These are phyloP conservation scores for Masnerella sp. DNA, from an alignment of 2,888 invertebrate species.

Conservation along the genomic window DNA sequence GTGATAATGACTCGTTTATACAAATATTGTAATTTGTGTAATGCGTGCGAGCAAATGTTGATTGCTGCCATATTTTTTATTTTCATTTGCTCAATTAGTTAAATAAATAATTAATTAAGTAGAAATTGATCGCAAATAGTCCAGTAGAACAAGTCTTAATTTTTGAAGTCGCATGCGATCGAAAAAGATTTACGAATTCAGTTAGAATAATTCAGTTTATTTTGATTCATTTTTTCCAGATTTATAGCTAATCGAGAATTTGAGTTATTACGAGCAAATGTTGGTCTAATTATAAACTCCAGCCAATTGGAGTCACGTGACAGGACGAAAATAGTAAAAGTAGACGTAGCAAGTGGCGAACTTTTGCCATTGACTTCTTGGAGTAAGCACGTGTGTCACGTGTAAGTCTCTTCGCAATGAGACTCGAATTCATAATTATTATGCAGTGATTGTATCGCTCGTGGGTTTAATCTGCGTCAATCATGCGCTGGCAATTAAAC, in stretches of 20 bases:
- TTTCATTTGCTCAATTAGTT: not conserved
- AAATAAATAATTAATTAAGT: not conserved
- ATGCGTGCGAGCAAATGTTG: not conserved
- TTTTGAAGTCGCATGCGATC: no score
- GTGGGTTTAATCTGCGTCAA: constrained; percentile 31
- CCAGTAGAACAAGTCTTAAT: no score
- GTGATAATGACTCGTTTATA: constrained; percentile 39
- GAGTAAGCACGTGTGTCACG: constrained; percentile 46
- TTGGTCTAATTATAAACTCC: no score
- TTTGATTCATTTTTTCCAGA: no score
- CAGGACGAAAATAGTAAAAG: constrained; percentile 17
- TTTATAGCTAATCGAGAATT: no score
- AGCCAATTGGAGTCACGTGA: no score
- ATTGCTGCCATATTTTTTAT: not conserved
- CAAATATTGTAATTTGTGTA: constrained; percentile 30
- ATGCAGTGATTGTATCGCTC: constrained; percentile 11
- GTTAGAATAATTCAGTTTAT: no score
- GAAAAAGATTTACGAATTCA: no score
- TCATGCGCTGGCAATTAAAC: constrained; percentile 1
- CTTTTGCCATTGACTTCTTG: constrained; percentile 23
- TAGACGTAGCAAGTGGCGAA: no score
- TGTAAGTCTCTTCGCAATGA: constrained; percentile 21
- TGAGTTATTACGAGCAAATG: no score
- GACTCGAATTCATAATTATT: constrained; percentile 21
- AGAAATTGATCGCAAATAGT: no score